phyloP scores from a whole-genome alignment of 2,797 vertebrate genomes.

The Alca torda region DNA sequence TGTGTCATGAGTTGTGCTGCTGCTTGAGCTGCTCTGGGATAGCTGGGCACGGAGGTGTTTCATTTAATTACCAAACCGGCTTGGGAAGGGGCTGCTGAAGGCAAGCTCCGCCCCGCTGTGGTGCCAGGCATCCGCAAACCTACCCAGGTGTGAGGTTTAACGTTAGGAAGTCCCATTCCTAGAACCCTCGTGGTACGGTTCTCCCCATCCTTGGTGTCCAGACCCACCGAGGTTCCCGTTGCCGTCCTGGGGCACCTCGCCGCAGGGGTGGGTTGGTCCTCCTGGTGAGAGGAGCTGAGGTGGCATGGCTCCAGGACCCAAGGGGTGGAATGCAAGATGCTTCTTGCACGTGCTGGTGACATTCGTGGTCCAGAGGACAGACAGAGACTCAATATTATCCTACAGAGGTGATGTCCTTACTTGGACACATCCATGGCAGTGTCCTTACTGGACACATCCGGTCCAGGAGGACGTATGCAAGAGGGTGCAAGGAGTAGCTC shows the following conservation, averaged over 20 bases:
- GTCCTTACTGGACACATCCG: not conserved
- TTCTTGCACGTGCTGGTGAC: not conserved
- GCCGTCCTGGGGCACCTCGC: not conserved
- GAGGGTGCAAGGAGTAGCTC: not conserved
- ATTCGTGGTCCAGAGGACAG: not conserved
- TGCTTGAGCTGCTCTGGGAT: not conserved
- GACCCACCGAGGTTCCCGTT: not conserved
- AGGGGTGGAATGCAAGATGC: not conserved
- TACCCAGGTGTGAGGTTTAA: not conserved
- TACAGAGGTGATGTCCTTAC: not conserved
- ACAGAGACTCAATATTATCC: not conserved
- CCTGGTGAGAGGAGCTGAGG: not conserved
- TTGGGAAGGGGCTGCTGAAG: not conserved
- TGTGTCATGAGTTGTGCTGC: not conserved
- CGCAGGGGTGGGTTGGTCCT: not conserved
- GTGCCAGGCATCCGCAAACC: accelerated
- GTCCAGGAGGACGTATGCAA: not conserved
- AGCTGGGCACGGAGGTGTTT: not conserved
- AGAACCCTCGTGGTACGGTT: accelerated
- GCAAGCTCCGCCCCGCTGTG: accelerated
- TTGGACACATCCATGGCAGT: not conserved
- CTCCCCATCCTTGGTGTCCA: not conserved
- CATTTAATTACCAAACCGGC: not conserved
- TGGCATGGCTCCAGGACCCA: not conserved
- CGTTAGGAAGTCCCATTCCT: not conserved